Conservation (phyloP, 2,113 vertebrate genomes). For the Rhinolophus ferrumequinum region DNA sequence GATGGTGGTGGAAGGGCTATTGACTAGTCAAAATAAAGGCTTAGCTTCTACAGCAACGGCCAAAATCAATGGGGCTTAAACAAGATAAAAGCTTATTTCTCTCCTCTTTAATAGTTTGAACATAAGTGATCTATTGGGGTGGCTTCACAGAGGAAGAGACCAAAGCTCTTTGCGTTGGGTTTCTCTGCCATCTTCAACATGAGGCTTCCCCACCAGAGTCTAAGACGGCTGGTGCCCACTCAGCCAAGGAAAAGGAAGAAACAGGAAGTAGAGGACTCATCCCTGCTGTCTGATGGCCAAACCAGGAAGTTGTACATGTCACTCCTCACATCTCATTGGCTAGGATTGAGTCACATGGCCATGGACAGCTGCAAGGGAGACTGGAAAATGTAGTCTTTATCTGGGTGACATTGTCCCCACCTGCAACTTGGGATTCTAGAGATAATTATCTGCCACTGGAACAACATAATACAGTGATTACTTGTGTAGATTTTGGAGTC, state of each 20-base stretch:
- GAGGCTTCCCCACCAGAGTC: background rate
- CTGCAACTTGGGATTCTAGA: background rate
- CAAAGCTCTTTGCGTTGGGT: background rate
- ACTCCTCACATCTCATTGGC: background rate
- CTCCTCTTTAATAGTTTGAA: background rate
- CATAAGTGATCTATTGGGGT: background rate
- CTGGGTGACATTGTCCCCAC: background rate
- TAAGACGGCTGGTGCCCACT: background rate
- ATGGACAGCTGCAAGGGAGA: background rate
- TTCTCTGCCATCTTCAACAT: background rate
- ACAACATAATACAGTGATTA: background rate
- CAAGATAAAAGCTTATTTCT: background rate
- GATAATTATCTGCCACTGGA: background rate
- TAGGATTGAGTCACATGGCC: background rate
- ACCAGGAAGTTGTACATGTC: background rate
- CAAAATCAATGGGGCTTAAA: background rate
- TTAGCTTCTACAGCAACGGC: background rate
- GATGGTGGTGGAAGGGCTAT: background rate
- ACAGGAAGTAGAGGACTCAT: background rate
- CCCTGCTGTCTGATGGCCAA: background rate
- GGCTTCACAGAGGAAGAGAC: background rate
- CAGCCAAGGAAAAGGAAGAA: background rate
- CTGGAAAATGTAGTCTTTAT: constrained; percentile 62
- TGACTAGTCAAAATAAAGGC: background rate
- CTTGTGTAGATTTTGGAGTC: background rate